These are phyloP conservation scores for Sminthopsis crassicaudata DNA, from an alignment of 2,113 vertebrate species.

Conservation along the genomic window DNA sequence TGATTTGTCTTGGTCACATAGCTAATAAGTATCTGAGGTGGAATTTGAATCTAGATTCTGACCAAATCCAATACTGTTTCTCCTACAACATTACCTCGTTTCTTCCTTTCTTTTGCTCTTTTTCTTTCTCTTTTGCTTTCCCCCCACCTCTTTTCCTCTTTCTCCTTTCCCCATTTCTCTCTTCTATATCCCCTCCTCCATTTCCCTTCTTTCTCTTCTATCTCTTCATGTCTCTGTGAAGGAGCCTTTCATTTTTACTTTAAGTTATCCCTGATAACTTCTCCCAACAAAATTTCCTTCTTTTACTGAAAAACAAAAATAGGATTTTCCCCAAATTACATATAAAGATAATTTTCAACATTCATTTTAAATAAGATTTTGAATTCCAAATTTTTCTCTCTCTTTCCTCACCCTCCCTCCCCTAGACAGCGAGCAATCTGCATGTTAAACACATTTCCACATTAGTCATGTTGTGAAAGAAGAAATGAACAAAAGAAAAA, in stretches of 20 bases:
- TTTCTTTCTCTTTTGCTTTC: too few species aligned
- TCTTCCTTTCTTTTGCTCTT: neutral
- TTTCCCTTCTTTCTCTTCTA: neutral
- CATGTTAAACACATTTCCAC: neutral
- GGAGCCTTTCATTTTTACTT: neutral
- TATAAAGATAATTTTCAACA: neutral
- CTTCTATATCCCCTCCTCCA: neutral
- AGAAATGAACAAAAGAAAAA: neutral
- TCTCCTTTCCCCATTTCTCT: neutral
- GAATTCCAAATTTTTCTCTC: neutral
- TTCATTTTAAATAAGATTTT: neutral
- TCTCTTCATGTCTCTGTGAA: neutral
- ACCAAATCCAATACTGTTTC: neutral
- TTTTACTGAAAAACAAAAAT: neutral
- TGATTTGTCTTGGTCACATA: neutral
- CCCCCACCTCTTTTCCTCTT: too few species aligned
- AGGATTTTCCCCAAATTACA: neutral
- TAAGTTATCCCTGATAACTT: neutral
- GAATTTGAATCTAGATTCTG: neutral
- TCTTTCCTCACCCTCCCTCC: neutral
- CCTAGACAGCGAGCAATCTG: neutral
- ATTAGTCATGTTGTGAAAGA: neutral
- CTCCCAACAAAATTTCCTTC: neutral
- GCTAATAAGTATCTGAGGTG: neutral
- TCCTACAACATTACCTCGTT: neutral